Percentiles rank a stretch among this genome's conserved stretches.
phyloP scores from a whole-genome alignment of 2,113 vertebrate species.

The Triplophysa tibetana region DNA sequence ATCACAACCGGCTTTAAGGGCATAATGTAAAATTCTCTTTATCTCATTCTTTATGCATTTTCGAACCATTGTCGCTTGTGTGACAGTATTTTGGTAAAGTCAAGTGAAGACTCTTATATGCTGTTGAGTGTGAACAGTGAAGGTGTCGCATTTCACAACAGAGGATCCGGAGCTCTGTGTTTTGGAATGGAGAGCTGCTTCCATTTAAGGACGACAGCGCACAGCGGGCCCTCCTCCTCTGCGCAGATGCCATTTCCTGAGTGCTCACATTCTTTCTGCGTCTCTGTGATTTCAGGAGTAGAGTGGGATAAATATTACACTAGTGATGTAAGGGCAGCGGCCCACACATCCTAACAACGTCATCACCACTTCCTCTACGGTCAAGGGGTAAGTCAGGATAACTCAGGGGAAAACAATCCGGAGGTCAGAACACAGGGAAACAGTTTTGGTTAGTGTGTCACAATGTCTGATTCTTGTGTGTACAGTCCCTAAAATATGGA shows the following conservation, averaged over 20 bases:
- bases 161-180: slow-evolving; percentile 27
- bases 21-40: not conserved
- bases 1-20: not conserved
- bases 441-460: slow-evolving; percentile 7
- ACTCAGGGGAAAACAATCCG: slow-evolving; percentile 4
- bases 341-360: slow-evolving; percentile 45
- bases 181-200: slow-evolving; percentile 51
- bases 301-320: slow-evolving; percentile 50
- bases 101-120: not conserved
- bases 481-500: not conserved
- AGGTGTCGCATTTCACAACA: slow-evolving; percentile 59
- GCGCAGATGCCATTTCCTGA: slow-evolving; percentile 50
- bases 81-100: not conserved
- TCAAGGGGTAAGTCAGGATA: slow-evolving; percentile 10
- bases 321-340: slow-evolving; percentile 47
- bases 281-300: slow-evolving; percentile 49
- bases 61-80: not conserved
- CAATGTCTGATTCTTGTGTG: slow-evolving; percentile 2
- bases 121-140: not conserved
- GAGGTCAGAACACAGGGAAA: slow-evolving; percentile 10
- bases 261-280: slow-evolving; percentile 48
- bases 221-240: slow-evolving; percentile 33
- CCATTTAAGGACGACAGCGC: slow-evolving; percentile 58
- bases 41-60: not conserved
- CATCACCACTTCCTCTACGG: slow-evolving; percentile 49